phyloP scores from a whole-genome alignment of 2,888 invertebrate genomes.

The Dasysyrphus tricinctus region DNA sequence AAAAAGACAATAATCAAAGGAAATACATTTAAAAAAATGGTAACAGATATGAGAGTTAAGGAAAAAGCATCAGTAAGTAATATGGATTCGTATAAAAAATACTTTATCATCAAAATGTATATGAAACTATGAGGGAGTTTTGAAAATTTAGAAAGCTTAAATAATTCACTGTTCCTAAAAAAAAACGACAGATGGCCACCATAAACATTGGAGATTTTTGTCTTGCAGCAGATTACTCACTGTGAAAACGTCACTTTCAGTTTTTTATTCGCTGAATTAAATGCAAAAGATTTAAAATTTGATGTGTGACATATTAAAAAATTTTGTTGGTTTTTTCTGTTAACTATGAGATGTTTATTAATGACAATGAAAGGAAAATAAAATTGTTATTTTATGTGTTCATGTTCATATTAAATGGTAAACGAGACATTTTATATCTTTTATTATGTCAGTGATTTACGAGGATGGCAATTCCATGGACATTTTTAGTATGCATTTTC shows the following conservation, averaged over 20 bases:
- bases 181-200: background rate
- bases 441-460: conserved; percentile 26
- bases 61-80: too few species aligned
- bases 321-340: conserved; percentile 12
- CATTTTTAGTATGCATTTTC: background rate
- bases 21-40: too few species aligned
- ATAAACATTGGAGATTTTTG: background rate
- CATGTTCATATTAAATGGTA: conserved; percentile 17
- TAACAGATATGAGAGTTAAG: too few species aligned
- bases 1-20: too few species aligned
- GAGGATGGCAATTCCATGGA: background rate
- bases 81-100: too few species aligned
- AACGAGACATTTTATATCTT: conserved; percentile 10
- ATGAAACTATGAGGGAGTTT: too few species aligned
- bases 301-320: conserved; percentile 9
- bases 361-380: conserved; percentile 24
- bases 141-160: too few species aligned
- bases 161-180: too few species aligned
- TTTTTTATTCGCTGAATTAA: conserved; percentile 34
- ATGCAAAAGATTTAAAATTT: conserved; percentile 33
- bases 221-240: background rate
- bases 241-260: background rate
- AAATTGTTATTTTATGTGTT: background rate
- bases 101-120: too few species aligned
- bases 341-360: conserved; percentile 33